phyloP scores from a whole-genome alignment of 53 echinoderm and acorn worm genomes.

The Temnopleurus reevesii region DNA sequence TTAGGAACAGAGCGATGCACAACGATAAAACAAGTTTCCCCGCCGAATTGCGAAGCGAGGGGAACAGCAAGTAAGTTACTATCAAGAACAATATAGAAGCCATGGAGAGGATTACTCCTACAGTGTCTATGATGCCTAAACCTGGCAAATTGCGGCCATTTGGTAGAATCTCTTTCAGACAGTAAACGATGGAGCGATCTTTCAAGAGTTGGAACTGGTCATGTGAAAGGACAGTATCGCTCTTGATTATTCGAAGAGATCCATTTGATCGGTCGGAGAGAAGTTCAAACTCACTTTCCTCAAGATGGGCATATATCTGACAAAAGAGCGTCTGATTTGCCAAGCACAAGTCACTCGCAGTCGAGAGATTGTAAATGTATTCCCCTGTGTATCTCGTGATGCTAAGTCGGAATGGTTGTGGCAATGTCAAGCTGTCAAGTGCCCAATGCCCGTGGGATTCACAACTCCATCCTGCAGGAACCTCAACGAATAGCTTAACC shows the following conservation, averaged over 20 bases:
- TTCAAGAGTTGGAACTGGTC: neutral
- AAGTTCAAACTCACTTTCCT: neutral
- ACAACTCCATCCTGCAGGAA: constrained; percentile 30
- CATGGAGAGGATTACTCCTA: neutral
- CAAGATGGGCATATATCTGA: neutral
- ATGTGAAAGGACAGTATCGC: neutral
- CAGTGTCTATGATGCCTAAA: neutral
- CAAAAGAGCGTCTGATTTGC: neutral
- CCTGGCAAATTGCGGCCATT: neutral
- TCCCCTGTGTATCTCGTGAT: neutral
- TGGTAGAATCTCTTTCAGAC: neutral
- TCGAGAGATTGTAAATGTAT: neutral
- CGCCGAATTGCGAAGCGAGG: constrained; percentile 13
- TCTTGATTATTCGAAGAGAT: neutral
- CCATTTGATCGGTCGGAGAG: neutral
- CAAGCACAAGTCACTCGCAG: neutral
- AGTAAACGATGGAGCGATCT: constrained; percentile 16
- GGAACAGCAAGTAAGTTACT: neutral
- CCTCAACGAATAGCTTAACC: neutral
- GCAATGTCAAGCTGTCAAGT: neutral
- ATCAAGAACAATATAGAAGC: neutral
- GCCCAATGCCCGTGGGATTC: neutral
- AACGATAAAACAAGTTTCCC: neutral
- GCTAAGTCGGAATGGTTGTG: constrained; percentile 12
- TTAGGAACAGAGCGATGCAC: neutral